Conservation (phyloP, 2,113 vertebrate species). For the Dipodomys stephensi region DNA sequence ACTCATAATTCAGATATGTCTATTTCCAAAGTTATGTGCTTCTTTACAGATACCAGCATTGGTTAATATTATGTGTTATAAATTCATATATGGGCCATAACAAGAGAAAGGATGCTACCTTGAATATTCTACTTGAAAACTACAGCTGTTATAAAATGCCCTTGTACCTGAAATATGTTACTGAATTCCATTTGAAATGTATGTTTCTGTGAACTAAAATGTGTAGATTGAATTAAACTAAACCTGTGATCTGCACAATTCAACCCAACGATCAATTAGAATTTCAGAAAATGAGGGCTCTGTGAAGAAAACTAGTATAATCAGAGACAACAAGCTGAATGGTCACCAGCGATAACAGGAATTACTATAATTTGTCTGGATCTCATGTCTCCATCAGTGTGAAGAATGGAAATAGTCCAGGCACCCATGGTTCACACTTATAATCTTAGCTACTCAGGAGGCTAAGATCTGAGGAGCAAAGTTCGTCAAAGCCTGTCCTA, state of each 20-base stretch:
- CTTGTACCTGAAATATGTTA: background rate
- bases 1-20: slow-evolving; percentile 5
- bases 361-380: background rate
- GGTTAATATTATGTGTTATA: background rate
- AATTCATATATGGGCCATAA: background rate
- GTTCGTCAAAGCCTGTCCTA: no score
- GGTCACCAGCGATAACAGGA: background rate
- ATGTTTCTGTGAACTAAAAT: background rate
- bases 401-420: background rate
- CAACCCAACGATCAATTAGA: background rate
- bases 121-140: background rate
- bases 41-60: background rate
- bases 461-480: no score
- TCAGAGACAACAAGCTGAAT: slow-evolving; percentile 3
- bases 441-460: no score
- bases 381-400: background rate
- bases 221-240: background rate
- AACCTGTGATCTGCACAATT: background rate
- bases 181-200: background rate
- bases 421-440: no score
- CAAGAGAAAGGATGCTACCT: background rate
- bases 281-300: background rate
- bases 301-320: background rate
- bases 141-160: background rate
- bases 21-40: background rate